Conservation (phyloP, 2,797 vertebrate species). For the Paramormyrops hopkinsi region DNA sequence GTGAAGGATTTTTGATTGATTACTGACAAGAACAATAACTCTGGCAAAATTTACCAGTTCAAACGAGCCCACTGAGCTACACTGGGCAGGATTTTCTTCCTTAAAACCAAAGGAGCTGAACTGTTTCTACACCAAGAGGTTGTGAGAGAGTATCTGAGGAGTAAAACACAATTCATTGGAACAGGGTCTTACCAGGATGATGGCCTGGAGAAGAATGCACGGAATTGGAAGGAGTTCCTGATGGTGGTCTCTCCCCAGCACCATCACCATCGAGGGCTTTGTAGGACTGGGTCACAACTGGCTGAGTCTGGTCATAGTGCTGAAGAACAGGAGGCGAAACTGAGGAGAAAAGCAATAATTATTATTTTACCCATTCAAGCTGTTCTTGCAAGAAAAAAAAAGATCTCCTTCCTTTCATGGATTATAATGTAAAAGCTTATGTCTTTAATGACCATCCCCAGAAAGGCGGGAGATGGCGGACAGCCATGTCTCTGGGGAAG, state of each 20-base stretch:
- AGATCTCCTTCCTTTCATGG: neutral
- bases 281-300: slow-evolving; percentile 44
- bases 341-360: neutral
- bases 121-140: neutral
- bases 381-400: neutral
- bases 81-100: neutral
- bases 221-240: slow-evolving; percentile 56
- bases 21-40: neutral
- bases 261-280: slow-evolving; percentile 29
- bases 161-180: neutral
- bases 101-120: neutral
- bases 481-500: neutral
- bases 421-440: neutral
- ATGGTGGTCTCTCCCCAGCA: slow-evolving; percentile 41
- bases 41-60: neutral
- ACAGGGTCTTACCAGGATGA: slow-evolving; percentile 50
- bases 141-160: neutral
- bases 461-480: neutral
- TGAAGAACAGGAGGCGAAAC: slow-evolving; percentile 41
- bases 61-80: neutral
- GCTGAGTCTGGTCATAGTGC: slow-evolving; percentile 49
- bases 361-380: neutral
- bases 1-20: neutral
- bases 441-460: neutral
- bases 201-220: slow-evolving; percentile 60